Evolutionary conservation across 37 sponge, comb jelly and placozoan species (phyloP), one percentile per base, ranked within the genome.

Genomic region (Cliona cf. orientalis): DNA sequence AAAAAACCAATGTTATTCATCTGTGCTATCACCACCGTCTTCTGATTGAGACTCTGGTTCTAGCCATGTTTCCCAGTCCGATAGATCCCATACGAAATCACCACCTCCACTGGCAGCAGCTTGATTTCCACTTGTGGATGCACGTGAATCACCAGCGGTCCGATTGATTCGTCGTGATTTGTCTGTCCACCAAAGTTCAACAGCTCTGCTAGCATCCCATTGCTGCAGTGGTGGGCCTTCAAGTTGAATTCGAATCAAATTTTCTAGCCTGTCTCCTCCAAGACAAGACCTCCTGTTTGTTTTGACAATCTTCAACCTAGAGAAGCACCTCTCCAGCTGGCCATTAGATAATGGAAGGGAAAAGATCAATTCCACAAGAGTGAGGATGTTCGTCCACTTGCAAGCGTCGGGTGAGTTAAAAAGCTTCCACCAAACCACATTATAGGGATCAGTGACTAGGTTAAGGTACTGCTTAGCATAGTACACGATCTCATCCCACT

Each of bases 331-430:
- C 67, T 85, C 91, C 26, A 90, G 44, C n/a, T 71, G 58, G 29
- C 91, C 91, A 85, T 90, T 90, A 19, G 91, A 46, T 57, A 90
- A 31, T 17, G 86, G 91, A 22, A 90, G 38, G 39, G 45, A 67
- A 32, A 85, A 90, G 25, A 90, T 49, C 53, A 90, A 71, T 37
- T 90, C 72, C n/a, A n/a, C n/a, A n/a, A n/a, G n/a, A n/a, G n/a
- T n/a, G n/a, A n/a, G n/a, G n/a, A n/a, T n/a, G n/a, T n/a, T n/a
- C n/a, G 37, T 70, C 86, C 91, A 90, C 56, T 55, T 55, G 4
- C 12, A 67, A 6, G 82, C 62, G 32, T 81, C 80, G 26, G 70
- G 36, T 11, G 60, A 28, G 46, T 90, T 85, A 57, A 80, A 90
- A 1, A 90, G 72, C 55, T 90, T 90, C 82, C 86, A 90, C 89